Conservation (phyloP, 2,797 vertebrate species). For the Argentina silus region DNA sequence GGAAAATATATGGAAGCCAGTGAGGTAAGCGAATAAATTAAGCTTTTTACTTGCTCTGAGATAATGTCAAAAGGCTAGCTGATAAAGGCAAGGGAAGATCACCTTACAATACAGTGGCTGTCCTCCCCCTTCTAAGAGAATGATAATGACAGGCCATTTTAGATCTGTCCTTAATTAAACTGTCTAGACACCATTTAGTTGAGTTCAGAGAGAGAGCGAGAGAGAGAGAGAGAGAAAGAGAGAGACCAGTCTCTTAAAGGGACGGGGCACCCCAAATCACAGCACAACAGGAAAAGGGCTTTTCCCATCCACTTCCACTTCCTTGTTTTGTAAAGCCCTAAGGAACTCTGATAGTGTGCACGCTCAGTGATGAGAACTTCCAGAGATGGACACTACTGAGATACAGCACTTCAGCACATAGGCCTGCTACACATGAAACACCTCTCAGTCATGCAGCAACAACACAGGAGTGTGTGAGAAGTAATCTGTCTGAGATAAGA, state of each 20-base stretch:
- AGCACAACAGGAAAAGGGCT: background rate
- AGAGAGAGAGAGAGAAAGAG: background rate
- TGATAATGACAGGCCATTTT: conserved; percentile 4
- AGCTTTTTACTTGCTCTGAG: background rate
- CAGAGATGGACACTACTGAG: background rate
- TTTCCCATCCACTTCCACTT: conserved; percentile 15
- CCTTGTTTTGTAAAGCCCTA: conserved; percentile 6
- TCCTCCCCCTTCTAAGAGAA: background rate
- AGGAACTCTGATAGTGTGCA: background rate
- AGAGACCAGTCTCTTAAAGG: background rate
- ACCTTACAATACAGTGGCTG: background rate
- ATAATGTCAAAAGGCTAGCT: background rate
- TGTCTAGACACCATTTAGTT: conserved; percentile 34
- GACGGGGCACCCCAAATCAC: background rate
- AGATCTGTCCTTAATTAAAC: conserved; percentile 24
- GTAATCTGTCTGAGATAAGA: conserved; percentile 5
- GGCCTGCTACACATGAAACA: background rate
- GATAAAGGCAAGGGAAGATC: background rate
- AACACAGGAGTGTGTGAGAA: conserved; percentile 4
- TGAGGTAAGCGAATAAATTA: background rate
- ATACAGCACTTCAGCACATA: background rate
- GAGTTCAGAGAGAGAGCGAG: conserved; percentile 10
- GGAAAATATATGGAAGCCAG: background rate
- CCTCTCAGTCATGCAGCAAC: background rate
- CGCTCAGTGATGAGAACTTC: background rate